Percentiles rank a stretch among this genome's conserved stretches.
Evolutionary conservation across 1,140 invertebrate species (phyloP).

Genomic region (Trigoniulus corallinus): DNA sequence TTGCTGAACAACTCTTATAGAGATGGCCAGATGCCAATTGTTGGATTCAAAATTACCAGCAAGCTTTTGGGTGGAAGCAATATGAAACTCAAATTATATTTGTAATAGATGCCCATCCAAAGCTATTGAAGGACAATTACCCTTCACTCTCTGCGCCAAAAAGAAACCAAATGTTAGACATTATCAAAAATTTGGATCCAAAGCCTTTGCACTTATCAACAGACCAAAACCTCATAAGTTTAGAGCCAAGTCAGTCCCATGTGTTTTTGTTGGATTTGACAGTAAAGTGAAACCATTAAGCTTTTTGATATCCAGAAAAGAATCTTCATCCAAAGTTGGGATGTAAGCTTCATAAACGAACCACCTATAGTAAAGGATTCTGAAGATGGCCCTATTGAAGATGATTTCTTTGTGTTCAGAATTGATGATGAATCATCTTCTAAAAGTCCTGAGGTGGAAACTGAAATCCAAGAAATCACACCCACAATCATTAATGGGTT

Average conservation of each 20-base stretch:
- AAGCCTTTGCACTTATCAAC: neutral
- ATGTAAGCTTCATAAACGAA: neutral
- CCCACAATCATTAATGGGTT: neutral
- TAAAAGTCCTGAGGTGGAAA: too few species aligned
- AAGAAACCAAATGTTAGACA: conserved; percentile 1
- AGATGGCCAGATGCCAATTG: conserved; percentile 21
- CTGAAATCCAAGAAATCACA: too few species aligned
- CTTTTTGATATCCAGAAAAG: neutral
- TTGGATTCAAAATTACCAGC: conserved; percentile 8
- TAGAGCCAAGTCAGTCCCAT: conserved; percentile 9
- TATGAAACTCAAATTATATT: conserved; percentile 13
- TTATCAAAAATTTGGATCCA: neutral
- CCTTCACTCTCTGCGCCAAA: neutral
- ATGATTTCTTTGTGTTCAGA: neutral
- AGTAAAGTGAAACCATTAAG: neutral
- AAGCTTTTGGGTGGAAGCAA: conserved; percentile 15
- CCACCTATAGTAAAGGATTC: neutral
- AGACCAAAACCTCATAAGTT: neutral
- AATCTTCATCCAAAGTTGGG: neutral
- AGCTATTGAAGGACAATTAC: neutral
- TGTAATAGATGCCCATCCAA: conserved; percentile 9
- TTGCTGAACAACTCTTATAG: conserved; percentile 25
- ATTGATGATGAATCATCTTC: neutral
- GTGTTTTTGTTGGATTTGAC: neutral
- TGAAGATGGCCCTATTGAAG: neutral